Base-by-base conservation (phyloP, 2,113 vertebrate genomes). In the Trinectes maculatus region DNA sequence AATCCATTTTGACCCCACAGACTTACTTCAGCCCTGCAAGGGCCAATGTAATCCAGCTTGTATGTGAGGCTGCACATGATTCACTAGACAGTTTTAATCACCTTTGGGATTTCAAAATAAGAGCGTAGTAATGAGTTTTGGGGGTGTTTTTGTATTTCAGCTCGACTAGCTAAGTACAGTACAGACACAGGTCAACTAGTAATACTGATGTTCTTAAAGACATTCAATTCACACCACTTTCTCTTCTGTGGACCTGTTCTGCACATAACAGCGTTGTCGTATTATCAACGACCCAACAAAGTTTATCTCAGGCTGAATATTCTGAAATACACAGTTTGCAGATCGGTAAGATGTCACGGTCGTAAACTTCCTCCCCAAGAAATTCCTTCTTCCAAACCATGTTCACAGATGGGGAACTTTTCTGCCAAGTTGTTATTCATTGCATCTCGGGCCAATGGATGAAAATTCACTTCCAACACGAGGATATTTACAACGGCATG, bases 391-490 rank as follows among this genome's bases (percentile, higher is more conserved):
- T 77, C 58, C 56, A 60, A 40, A 44, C 43, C 71, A 61, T 86
- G 74, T 69, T 53, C 64, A 79, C 74, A 89, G 85, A 85, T 77
- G 79, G 79, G 74, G 29, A 75, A 81, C 63, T 82, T 77, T 79
- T 75, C 58, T 73, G 74, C 73, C 88, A 82, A 80, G 87, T 89
- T 83, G 85, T 83, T 87, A 88, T 88, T 88, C 83, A 87, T 80
- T 71, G 80, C 78, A 87, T 86, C 82, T 80, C 15, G 15, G 71
- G 68, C 82, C 75, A 77, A 72, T 49, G 65, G 79, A 42, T n/a
- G n/a, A 81, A 91, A 89, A 88, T 86, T 60, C 85, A 87, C 85
- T 89, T 72, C 65, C 77, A 76, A 82, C 76, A 82, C 85, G 74
- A 57, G 77, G 78, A 85, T 79, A 84, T 88, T 82, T 85, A 82